phyloP scores from a whole-genome alignment of 2,797 vertebrate species.

The Peromyscus eremicus region DNA sequence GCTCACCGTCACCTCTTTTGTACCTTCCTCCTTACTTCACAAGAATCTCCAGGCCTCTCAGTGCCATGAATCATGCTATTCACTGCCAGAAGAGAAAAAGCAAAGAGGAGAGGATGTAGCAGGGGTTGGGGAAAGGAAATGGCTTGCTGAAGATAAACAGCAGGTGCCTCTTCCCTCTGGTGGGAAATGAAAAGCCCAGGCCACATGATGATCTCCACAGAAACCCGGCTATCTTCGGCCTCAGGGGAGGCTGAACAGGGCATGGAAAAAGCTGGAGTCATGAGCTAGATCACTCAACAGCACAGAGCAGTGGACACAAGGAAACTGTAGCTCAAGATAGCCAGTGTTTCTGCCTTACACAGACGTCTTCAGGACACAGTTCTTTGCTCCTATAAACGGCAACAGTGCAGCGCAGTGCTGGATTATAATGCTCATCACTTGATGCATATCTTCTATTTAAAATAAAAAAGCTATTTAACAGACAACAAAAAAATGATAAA shows the following conservation, averaged over 20 bases:
- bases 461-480: not conserved
- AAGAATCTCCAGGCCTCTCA: not conserved
- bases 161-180: not conserved
- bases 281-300: too few relatives aligned
- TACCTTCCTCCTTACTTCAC: not conserved
- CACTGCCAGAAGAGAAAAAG: not conserved
- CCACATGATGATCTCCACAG: not conserved
- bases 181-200: not conserved
- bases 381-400: not conserved
- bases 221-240: not conserved
- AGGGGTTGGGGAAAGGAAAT: not conserved
- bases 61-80: not conserved
- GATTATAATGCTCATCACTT: not conserved
- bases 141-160: not conserved
- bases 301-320: not conserved
- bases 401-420: not conserved
- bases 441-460: not conserved
- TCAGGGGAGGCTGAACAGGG: not conserved
- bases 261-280: not conserved
- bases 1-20: not conserved
- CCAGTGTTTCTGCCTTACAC: not conserved
- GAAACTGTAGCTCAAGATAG: too few relatives aligned
- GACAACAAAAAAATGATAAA: not conserved
- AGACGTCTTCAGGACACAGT: not conserved
- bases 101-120: not conserved